phyloP scores from a whole-genome alignment of 1,140 invertebrate species.

The Diploscapter pachys region DNA sequence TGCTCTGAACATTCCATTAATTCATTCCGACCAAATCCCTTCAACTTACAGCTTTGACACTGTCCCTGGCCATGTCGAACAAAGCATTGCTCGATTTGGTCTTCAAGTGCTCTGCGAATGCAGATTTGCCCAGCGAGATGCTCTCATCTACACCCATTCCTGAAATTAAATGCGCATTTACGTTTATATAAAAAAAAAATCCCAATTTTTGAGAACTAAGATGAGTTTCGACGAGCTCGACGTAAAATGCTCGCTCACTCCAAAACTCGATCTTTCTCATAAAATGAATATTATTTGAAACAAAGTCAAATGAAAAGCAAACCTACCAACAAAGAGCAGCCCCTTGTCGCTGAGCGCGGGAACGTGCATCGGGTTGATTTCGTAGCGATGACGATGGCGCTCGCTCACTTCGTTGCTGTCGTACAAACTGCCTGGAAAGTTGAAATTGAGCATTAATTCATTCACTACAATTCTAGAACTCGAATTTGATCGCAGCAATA shows the following conservation, averaged over 20 bases:
- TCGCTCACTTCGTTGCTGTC: constrained; percentile 75
- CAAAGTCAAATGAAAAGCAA: background rate
- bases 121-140: constrained; percentile 32
- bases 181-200: background rate
- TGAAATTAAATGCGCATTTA: background rate
- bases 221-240: too few relatives aligned
- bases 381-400: constrained; percentile 83
- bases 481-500: too few relatives aligned
- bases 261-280: too few relatives aligned
- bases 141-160: constrained; percentile 67
- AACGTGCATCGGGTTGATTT: constrained; percentile 79
- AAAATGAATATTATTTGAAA: too few relatives aligned
- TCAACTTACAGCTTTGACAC: constrained; percentile 20
- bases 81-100: constrained; percentile 40
- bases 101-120: constrained; percentile 43
- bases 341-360: constrained; percentile 74
- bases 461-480: too few relatives aligned
- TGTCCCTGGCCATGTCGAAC: constrained; percentile 40
- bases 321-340: constrained; percentile 79
- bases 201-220: background rate
- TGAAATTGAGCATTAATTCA: background rate
- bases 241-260: too few relatives aligned
- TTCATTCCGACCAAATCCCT: background rate
- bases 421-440: constrained; percentile 38
- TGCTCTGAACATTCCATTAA: constrained; percentile 9